phyloP scores from a whole-genome alignment of 2,888 invertebrate genomes.

The Chloromyia formosa region DNA sequence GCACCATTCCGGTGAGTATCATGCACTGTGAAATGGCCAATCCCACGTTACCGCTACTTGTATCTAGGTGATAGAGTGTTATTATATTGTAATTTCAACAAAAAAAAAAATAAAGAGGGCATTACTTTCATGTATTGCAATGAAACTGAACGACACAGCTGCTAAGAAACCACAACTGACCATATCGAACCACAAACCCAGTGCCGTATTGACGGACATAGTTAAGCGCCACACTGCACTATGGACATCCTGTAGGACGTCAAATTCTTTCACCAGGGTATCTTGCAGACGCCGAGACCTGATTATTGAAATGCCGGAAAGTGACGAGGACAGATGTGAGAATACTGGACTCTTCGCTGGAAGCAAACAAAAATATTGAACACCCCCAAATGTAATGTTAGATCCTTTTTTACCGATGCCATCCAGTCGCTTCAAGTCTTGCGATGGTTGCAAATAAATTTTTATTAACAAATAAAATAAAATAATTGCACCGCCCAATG shows the following conservation, averaged over 20 bases:
- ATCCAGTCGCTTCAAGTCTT: conserved; percentile 78
- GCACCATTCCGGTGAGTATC: conserved; percentile 77
- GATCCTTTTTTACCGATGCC: conserved; percentile 68
- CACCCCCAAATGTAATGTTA: too few relatives aligned
- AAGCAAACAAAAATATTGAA: conserved; percentile 9
- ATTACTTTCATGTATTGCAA: conserved; percentile 70
- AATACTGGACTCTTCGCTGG: conserved; percentile 87
- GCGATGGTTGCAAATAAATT: conserved; percentile 77
- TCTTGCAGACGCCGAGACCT: conserved; percentile 79
- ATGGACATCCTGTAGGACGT: conserved; percentile 71
- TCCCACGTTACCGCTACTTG: conserved; percentile 75
- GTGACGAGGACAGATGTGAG: conserved; percentile 86
- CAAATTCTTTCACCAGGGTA: conserved; percentile 79
- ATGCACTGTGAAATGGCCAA: conserved; percentile 75
- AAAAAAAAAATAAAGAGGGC: neutral
- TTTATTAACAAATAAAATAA: conserved; percentile 72
- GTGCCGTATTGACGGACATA: conserved; percentile 66
- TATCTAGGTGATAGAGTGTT: conserved; percentile 53
- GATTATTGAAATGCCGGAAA: conserved; percentile 88
- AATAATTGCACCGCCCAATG: conserved; percentile 71
- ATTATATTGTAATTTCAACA: too few relatives aligned
- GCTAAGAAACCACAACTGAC: conserved; percentile 74
- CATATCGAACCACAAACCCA: conserved; percentile 79
- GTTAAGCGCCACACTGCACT: conserved; percentile 63
- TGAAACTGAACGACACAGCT: conserved; percentile 71